phyloP scores from a whole-genome alignment of 2,797 vertebrate species.

The Hemibagrus guttatus region DNA sequence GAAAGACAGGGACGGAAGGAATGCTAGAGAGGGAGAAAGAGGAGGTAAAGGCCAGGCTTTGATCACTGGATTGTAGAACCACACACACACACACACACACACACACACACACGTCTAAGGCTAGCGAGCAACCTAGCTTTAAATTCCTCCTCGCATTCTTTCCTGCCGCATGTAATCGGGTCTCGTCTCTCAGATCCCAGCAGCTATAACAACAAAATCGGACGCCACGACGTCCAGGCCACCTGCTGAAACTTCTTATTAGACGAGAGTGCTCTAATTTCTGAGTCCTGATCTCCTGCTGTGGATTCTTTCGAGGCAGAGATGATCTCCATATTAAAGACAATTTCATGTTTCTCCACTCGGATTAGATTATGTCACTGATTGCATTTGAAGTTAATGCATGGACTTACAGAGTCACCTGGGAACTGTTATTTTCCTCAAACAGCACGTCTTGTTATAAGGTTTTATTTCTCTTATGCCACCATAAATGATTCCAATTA shows the following conservation, averaged over 20 bases:
- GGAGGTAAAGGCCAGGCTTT: conserved; percentile 64
- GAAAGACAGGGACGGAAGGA: conserved; percentile 51
- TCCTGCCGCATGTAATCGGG: conserved; percentile 61
- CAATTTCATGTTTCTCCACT: background rate
- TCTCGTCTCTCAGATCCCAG: conserved; percentile 60
- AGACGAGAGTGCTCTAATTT: conserved; percentile 20
- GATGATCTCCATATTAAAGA: background rate
- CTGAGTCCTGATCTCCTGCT: conserved; percentile 15
- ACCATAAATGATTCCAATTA: background rate
- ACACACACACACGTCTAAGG: conserved; percentile 57
- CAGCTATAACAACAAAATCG: conserved; percentile 71
- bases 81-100: conserved; percentile 15
- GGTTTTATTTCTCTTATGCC: background rate
- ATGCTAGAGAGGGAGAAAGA: conserved; percentile 49
- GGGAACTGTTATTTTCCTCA: background rate
- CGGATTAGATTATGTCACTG: background rate
- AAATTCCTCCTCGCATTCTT: conserved; percentile 64
- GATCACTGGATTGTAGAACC: conserved; percentile 70
- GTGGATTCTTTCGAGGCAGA: background rate
- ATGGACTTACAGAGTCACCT: background rate
- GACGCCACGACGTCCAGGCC: conserved; percentile 56
- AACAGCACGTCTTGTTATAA: background rate
- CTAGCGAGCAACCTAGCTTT: conserved; percentile 66
- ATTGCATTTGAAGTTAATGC: background rate
- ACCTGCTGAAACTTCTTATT: conserved; percentile 48